Conservation (phyloP, 2,888 invertebrate species). For the Mycalesis mineus region DNA sequence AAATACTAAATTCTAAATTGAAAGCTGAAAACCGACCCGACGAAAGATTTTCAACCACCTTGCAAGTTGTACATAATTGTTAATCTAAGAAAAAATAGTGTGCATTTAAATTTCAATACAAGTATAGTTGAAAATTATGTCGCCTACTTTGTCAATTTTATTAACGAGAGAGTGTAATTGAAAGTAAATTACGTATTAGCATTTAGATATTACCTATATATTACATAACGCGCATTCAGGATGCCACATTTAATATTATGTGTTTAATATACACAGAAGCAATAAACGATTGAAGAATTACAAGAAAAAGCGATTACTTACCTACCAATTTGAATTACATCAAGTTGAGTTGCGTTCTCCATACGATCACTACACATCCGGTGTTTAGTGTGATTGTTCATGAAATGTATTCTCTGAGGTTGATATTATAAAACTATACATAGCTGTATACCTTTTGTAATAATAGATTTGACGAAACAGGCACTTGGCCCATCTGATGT, state of each 20-base stretch:
- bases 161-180: neutral
- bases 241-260: conserved; percentile 3
- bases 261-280: neutral
- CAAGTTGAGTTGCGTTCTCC: conserved; percentile 6
- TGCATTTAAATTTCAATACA: too few relatives aligned
- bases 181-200: neutral
- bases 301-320: conserved; percentile 5
- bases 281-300: conserved; percentile 1
- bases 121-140: neutral
- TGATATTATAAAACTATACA: too few relatives aligned
- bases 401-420: neutral
- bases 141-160: too few relatives aligned
- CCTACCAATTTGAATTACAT: conserved; percentile 7
- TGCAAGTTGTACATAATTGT: too few relatives aligned
- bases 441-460: too few relatives aligned
- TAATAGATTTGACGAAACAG: too few relatives aligned
- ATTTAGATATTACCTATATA: neutral
- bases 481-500: too few relatives aligned
- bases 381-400: neutral
- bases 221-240: neutral
- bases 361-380: neutral
- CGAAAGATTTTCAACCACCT: too few relatives aligned
- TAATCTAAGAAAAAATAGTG: too few relatives aligned
- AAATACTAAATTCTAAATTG: too few relatives aligned
- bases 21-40: too few relatives aligned